These are phyloP conservation scores for Ridgeia piscesae DNA, from an alignment of 1,140 invertebrate species.

Conservation along the genomic window DNA sequence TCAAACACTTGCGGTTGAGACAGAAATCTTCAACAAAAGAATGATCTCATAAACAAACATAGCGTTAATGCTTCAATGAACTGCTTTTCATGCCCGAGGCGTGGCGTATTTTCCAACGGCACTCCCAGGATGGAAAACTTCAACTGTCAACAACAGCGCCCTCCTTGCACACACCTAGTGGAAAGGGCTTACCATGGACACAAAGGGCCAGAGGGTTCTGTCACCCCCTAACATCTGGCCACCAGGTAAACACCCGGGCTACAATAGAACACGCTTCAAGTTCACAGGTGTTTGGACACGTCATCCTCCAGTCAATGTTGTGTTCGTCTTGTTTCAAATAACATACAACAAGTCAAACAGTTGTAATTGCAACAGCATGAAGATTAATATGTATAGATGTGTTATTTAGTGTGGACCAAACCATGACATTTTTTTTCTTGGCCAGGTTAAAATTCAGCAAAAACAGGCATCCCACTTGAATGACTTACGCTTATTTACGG, in stretches of 20 bases:
- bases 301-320: no score
- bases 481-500: no score
- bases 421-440: no score
- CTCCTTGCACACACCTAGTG: background rate
- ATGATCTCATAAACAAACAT: background rate
- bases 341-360: no score
- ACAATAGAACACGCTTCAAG: background rate
- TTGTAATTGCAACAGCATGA: no score
- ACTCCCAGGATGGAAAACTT: background rate
- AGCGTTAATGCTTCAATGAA: background rate
- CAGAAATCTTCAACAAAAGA: no score
- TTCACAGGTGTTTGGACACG: background rate
- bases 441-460: no score
- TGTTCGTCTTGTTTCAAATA: no score
- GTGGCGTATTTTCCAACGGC: background rate
- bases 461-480: no score
- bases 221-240: background rate
- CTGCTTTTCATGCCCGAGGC: background rate
- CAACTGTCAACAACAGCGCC: background rate
- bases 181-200: background rate
- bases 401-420: no score
- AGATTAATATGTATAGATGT: no score
- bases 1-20: no score
- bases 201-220: background rate
- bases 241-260: background rate